A percentile compares a stretch with the other conserved stretches of the same genome.
These are phyloP conservation scores for Thamnophis sirtalis DNA, from an alignment of 2,113 vertebrate species.

Conservation along the genomic window DNA sequence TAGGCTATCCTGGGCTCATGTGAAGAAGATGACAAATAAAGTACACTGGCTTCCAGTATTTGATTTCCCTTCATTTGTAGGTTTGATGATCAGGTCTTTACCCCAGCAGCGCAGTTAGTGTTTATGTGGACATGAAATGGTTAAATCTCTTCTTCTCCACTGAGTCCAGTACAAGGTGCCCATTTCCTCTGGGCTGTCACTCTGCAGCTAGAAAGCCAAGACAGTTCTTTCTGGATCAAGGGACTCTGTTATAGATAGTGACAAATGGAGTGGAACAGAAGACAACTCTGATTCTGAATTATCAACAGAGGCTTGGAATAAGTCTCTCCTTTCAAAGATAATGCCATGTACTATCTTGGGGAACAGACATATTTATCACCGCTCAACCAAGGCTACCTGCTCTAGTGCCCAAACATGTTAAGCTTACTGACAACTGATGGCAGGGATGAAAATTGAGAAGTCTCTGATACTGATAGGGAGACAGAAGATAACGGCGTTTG, in stretches of 20 bases:
- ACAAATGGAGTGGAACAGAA: conserved; percentile 16
- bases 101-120: too few species aligned
- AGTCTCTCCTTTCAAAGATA: conserved; percentile 3
- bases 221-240: not conserved
- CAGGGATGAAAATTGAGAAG: not conserved
- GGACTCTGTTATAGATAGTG: not conserved
- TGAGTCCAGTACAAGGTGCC: not conserved
- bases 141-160: conserved; percentile 1
- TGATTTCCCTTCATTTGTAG: not conserved
- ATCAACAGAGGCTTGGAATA: not conserved
- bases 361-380: not conserved
- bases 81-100: not conserved
- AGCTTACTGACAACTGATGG: not conserved
- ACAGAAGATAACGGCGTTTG: not conserved
- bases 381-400: not conserved
- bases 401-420: not conserved
- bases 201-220: not conserved
- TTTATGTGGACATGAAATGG: not conserved
- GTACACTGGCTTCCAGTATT: not conserved
- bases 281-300: conserved; percentile 7
- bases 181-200: conserved; percentile 1
- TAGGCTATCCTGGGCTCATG: not conserved
- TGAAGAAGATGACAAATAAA: not conserved
- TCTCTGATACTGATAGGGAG: not conserved
- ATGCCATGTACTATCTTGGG: not conserved